A percentile compares a stretch with the other conserved stretches of the same genome.
These are phyloP conservation scores for Lasius fuliginosus DNA, from an alignment of 2,888 invertebrate genomes.

Conservation along the genomic window DNA sequence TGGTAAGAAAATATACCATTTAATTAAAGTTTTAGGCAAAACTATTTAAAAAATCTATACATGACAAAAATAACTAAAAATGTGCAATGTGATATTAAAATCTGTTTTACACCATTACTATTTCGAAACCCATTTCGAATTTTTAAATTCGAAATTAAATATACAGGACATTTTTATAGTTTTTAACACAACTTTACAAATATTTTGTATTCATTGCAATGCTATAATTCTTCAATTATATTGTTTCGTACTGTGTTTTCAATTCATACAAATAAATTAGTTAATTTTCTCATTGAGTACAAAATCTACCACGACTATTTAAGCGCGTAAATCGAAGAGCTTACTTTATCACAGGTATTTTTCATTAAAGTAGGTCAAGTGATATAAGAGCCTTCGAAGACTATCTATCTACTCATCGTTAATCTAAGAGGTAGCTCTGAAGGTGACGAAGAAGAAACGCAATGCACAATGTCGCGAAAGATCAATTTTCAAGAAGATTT, in stretches of 20 bases:
- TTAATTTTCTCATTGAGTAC: neutral
- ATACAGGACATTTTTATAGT: neutral
- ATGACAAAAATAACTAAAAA: neutral
- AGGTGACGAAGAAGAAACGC: neutral
- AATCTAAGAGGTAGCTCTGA: neutral
- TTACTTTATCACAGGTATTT: conserved; percentile 20
- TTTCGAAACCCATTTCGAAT: neutral
- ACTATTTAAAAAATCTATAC: neutral
- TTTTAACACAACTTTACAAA: neutral
- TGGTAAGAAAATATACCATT: neutral
- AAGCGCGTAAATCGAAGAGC: neutral
- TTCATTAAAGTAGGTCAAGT: conserved; percentile 35
- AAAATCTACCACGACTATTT: neutral
- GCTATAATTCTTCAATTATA: neutral
- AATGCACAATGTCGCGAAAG: neutral
- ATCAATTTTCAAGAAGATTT: conserved; percentile 1
- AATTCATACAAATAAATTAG: neutral
- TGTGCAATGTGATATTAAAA: neutral
- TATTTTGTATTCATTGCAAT: neutral
- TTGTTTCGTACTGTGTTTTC: neutral
- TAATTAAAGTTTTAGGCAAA: neutral
- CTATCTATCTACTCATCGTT: neutral
- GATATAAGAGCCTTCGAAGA: neutral
- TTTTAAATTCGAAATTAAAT: neutral
- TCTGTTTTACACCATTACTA: neutral